These are phyloP conservation scores for Falco novaeseelandiae DNA, from an alignment of 2,797 vertebrate species.

Conservation along the genomic window DNA sequence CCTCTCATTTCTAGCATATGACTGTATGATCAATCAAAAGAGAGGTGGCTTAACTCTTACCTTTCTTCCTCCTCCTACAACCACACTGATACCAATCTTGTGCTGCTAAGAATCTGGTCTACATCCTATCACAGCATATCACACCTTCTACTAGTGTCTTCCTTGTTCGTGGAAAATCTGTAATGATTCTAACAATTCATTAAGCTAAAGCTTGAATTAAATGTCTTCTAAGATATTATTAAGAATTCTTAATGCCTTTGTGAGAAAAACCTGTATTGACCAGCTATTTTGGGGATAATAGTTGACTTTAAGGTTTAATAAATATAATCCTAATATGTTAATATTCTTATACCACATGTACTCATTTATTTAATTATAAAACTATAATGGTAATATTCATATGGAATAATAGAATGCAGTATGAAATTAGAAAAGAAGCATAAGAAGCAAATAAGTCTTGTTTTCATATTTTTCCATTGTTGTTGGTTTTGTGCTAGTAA, in stretches of 20 bases:
- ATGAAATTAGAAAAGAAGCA: not conserved
- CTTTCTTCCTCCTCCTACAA: not conserved
- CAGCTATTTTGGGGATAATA: not conserved
- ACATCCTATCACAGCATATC: not conserved
- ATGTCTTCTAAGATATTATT: not conserved
- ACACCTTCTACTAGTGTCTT: not conserved
- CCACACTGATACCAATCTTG: not conserved
- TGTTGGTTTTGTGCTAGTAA: constrained; percentile 59
- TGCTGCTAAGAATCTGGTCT: not conserved
- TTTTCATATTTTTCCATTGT: not conserved
- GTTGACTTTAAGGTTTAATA: not conserved
- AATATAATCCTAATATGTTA: not conserved
- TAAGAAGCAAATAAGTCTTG: not conserved
- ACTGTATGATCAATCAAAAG: not conserved
- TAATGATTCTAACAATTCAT: not conserved
- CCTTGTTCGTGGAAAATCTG: not conserved
- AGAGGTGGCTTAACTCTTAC: not conserved
- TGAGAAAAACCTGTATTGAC: not conserved
- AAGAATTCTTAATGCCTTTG: not conserved
- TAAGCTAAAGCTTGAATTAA: not conserved
- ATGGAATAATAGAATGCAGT: not conserved
- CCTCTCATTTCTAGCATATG: not conserved
- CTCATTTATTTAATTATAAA: not conserved
- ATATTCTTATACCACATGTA: not conserved
- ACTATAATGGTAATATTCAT: not conserved